Base-by-base conservation (phyloP, 2,797 vertebrate species). In the Parauchenoglanis ngamensis region DNA sequence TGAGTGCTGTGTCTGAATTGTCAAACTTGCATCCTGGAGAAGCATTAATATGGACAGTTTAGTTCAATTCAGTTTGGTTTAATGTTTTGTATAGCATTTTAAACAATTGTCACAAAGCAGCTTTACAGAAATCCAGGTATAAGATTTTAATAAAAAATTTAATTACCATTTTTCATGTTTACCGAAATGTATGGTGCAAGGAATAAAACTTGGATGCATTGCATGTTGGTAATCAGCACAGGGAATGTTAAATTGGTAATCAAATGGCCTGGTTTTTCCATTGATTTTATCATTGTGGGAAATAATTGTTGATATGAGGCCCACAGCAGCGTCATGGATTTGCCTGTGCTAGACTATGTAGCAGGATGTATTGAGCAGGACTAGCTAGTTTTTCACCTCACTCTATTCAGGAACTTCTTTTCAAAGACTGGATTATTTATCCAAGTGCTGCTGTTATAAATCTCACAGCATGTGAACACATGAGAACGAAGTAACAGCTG, bases 391-490 rank as follows among this genome's bases (percentile, higher is more conserved):
- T 57, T 49, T 75, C 44, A 75, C 3, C 40, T 73, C 12, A 56
- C 8, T 59, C 35, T n/a, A n/a, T 80, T 63, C 57, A 81, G 59
- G 59, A 65, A 2, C 13, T 46, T n/a, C 35, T 8, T 59, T 2
- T 61, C 35, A 44, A 56, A 56, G 28, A 77, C 75, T 56, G 75
- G 52, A 40, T 13, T 80, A 80, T 80, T 56, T 40, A 59, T 80
- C 23, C 21, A 61, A 8, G 56, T 61, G 78, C 11, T 79, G 77
- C 56, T 59, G 77, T 57, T 57, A 79, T 35, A 23, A 40, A 59
- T 6, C 31, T 17, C 40, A 1, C 13, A n/a, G 6, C n/a, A 81
- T 63, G 40, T 63, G 21, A 46, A 46, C 12, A 15, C 13, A 17
- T 63, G 40, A 63, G 57, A 81, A 80, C 35, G 8, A n/a, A 46